Evolutionary conservation across 2,888 invertebrate species (phyloP), one percentile per base, ranked within the genome.

Genomic region (Opisthograptis luteolata): DNA sequence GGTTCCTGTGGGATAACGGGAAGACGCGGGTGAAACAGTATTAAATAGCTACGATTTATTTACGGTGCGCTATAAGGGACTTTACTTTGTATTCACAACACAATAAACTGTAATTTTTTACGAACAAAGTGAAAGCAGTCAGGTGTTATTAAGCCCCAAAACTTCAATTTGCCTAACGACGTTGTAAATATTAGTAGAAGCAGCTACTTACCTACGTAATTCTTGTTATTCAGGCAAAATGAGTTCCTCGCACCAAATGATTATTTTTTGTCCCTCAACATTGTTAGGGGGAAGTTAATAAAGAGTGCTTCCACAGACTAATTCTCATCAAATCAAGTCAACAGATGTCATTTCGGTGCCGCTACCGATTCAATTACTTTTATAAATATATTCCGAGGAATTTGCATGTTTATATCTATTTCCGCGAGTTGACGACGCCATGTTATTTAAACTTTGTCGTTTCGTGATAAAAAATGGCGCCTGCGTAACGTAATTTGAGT

Each of bases 321-420:
- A 80, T 79, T 79, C 71, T 76, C 82, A 80, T 83, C 80, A 84
- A 84, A 85, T 81, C 75, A 80, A 76, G 70, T 73, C 67, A 68
- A 70, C 79, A 77, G 78, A 81, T 81, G 85, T 79, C 79, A 78
- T 81, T 76, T 68, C 58, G 71, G 46, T 59, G 70, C 61, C 68
- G 67, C 60, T 63, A 67, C 72, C 76, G 65, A 87, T 87, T 87
- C 81, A 82, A 88, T 89, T 87, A 88, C 83, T 79, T 81, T 79
- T 80, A 76, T 78, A 85, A 85, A 82, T 80, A 81, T 81, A 84
- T 83, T 80, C 73, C 45, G 66, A 59, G 60, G 72, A 73, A 87
- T 88, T 86, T 88, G 79, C 87, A 88, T 88, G 72, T 83, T 86
- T 81, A 84, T 83, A 67, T 58, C 62, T 66, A 59, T 62, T 66